Conservation (phyloP, 2,113 vertebrate genomes). For the Orthonyx spaldingii region DNA sequence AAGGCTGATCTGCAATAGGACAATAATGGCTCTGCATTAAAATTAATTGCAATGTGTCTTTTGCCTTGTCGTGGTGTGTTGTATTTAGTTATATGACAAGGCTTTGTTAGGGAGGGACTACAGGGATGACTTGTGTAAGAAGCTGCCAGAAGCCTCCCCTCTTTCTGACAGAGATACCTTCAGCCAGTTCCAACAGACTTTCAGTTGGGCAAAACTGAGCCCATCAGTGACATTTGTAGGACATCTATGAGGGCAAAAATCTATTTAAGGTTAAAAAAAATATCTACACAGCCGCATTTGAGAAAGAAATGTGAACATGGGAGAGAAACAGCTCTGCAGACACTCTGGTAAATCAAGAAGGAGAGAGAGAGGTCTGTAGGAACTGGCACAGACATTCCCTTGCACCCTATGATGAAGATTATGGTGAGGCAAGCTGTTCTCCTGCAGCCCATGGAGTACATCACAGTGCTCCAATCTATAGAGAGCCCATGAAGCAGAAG, state of each 20-base stretch:
- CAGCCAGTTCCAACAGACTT: not conserved
- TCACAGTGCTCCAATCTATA: not conserved
- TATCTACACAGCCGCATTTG: accelerated
- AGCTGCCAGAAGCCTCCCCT: not conserved
- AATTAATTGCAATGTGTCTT: not conserved
- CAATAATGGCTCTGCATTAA: not conserved
- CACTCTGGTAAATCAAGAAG: not conserved
- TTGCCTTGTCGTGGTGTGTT: not conserved
- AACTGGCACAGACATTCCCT: accelerated
- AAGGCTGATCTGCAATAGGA: not conserved
- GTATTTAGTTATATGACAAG: not conserved
- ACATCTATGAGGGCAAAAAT: not conserved
- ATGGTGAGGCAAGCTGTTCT: not conserved
- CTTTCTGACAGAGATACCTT: not conserved
- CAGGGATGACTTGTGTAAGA: not conserved
- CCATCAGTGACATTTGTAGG: not conserved
- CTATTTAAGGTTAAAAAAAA: not conserved
- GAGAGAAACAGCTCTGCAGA: not conserved
- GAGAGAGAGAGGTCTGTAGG: not conserved
- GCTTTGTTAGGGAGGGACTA: not conserved
- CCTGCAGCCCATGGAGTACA: not conserved
- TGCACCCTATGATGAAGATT: not conserved
- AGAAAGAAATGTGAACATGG: not conserved
- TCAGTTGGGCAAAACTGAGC: accelerated
- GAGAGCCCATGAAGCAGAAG: not conserved